These are phyloP conservation scores for Anneissia japonica DNA, from an alignment of 35 echinoderm and acorn worm genomes.

Conservation along the genomic window DNA sequence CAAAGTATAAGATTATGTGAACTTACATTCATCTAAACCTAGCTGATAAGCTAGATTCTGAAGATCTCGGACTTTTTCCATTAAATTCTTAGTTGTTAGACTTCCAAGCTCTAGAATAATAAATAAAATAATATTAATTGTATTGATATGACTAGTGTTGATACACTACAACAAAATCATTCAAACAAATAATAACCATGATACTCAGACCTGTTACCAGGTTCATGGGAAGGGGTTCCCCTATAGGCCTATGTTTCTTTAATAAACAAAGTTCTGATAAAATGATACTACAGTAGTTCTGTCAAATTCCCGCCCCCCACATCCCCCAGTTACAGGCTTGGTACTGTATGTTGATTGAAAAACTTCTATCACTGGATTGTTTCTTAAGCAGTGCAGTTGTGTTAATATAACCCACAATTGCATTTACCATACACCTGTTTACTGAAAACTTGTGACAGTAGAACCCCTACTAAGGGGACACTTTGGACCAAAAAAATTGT, in stretches of 20 bases:
- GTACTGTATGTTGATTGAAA: not conserved
- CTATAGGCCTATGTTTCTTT: not conserved
- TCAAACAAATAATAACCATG: not conserved
- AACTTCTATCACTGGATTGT: not conserved
- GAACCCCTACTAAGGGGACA: too few species aligned
- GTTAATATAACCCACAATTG: too few species aligned
- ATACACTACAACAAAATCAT: not conserved
- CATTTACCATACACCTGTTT: too few species aligned
- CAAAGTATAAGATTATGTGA: too few species aligned
- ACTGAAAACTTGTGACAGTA: too few species aligned
- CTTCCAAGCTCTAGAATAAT: slow-evolving; percentile 81
- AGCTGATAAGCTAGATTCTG: slow-evolving; percentile 97
- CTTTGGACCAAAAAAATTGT: too few species aligned
- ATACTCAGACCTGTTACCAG: not conserved
- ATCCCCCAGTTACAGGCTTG: not conserved
- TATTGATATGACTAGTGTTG: not conserved
- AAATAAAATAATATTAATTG: too few species aligned
- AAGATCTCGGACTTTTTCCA: slow-evolving; percentile 97
- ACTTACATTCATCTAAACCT: slow-evolving; percentile 91
- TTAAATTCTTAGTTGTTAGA: slow-evolving; percentile 85
- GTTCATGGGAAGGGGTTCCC: not conserved
- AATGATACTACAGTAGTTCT: not conserved
- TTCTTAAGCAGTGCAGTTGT: too few species aligned
- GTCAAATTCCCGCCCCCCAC: not conserved
- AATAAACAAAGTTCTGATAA: not conserved